Percentiles rank a stretch among this genome's conserved stretches.
Evolutionary conservation across 2,113 vertebrate species (phyloP).

Genomic region (Trematomus loennbergii): DNA sequence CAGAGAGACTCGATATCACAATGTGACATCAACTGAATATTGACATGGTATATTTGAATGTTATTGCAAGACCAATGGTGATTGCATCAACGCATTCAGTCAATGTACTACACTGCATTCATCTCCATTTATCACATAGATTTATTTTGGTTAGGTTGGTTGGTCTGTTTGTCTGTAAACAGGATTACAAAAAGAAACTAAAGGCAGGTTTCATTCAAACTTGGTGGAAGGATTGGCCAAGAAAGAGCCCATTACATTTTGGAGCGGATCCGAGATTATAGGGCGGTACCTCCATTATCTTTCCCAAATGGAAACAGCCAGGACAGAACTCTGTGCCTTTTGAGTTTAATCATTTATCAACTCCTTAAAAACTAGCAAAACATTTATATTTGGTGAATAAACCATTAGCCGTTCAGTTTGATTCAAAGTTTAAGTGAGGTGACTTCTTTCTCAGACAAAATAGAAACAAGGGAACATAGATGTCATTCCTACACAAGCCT

Average conservation of each 20-base stretch:
- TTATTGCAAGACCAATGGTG: slow-evolving; percentile 9
- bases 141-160: no score
- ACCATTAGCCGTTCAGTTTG: background rate
- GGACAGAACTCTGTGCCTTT: no score
- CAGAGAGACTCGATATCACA: slow-evolving; percentile 28
- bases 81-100: background rate
- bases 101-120: background rate
- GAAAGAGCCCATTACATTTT: no score
- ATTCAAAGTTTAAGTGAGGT: background rate
- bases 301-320: no score
- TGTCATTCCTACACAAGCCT: background rate
- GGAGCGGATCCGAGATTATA: no score
- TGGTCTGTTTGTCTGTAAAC: no score
- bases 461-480: background rate
- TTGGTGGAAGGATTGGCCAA: no score
- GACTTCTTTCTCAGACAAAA: background rate
- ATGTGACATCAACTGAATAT: slow-evolving; percentile 44
- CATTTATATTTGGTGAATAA: background rate
- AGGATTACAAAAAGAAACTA: no score
- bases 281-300: no score
- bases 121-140: background rate
- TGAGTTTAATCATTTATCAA: background rate
- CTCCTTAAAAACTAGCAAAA: background rate
- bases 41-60: slow-evolving; percentile 33
- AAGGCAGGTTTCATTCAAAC: no score